These are phyloP conservation scores for Melanostoma scalare DNA, from an alignment of 2,888 invertebrate species.

Conservation along the genomic window DNA sequence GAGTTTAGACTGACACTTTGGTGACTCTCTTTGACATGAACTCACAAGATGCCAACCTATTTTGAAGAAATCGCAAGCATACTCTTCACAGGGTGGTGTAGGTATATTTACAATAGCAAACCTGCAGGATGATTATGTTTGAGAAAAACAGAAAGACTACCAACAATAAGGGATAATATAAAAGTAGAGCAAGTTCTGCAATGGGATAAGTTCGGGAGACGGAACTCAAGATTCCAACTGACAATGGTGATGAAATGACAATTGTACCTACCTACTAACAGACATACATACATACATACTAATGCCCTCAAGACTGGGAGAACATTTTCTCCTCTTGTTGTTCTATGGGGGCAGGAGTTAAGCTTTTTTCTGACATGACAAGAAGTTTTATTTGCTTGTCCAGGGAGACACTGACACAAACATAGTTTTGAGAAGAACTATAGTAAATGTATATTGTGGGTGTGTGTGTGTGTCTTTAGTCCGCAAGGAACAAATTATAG, in stretches of 20 bases:
- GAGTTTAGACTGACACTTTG: conserved; percentile 3
- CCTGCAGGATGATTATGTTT: conserved; percentile 17
- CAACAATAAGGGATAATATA: conserved; percentile 5
- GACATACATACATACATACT: not conserved
- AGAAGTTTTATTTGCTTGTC: conserved; percentile 56
- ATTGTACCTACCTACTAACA: too few species aligned
- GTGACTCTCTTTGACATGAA: conserved; percentile 19
- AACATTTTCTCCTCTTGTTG: conserved; percentile 8
- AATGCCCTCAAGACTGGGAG: conserved; percentile 38
- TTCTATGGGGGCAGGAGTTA: not conserved
- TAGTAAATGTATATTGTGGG: conserved; percentile 31
- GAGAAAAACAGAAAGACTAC: not conserved
- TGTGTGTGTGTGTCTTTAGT: conserved; percentile 37
- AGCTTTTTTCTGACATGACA: conserved; percentile 39
- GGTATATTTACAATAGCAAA: not conserved
- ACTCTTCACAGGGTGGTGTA: too few species aligned
- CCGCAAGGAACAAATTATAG: conserved; percentile 48
- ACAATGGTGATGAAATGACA: conserved; percentile 16
- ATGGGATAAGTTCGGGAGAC: not conserved
- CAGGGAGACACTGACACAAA: conserved; percentile 42
- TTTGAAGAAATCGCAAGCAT: not conserved
- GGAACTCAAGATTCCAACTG: conserved; percentile 43
- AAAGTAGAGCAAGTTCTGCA: not conserved
- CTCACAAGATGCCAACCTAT: conserved; percentile 29
- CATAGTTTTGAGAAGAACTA: conserved; percentile 18